These are phyloP conservation scores for Ovibos moschatus DNA, from an alignment of 2,113 vertebrate species.

Conservation along the genomic window DNA sequence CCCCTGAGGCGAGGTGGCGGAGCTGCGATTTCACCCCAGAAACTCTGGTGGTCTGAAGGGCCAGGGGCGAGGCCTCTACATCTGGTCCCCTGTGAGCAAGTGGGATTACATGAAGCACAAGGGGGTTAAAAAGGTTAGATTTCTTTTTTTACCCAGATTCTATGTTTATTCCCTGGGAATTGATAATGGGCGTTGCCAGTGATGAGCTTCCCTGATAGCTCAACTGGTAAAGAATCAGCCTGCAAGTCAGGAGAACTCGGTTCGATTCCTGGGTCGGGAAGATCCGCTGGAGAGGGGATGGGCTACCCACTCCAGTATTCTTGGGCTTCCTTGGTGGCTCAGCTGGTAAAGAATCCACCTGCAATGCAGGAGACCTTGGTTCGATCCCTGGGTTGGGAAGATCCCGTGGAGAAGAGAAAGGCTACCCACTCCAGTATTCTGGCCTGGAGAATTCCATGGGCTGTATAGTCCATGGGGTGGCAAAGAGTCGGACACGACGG, in stretches of 20 bases:
- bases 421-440: not conserved
- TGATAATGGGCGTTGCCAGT: not conserved
- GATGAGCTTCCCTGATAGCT: not conserved
- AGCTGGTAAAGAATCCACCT: not conserved
- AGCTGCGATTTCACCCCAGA: not conserved
- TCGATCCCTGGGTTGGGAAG: not conserved
- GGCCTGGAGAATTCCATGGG: not conserved
- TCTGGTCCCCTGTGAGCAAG: not conserved
- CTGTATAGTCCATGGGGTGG: not conserved
- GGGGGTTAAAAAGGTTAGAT: not conserved
- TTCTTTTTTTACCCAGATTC: not conserved
- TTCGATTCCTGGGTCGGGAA: not conserved
- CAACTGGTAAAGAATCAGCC: not conserved
- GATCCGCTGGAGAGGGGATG: not conserved
- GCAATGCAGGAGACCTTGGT: not conserved
- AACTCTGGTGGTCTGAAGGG: not conserved
- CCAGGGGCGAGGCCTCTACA: not conserved
- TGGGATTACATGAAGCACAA: not conserved
- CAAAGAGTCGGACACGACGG: fast-evolving
- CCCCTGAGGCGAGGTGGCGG: not conserved
- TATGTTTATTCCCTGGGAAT: not conserved
- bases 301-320: not conserved
- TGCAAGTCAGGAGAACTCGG: not conserved
- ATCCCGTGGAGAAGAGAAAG: not conserved
- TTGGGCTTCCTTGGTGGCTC: not conserved